Evolutionary conservation across 2,888 invertebrate genomes (phyloP), one percentile per base, ranked within the genome.

Genomic region (Seira musarum): DNA sequence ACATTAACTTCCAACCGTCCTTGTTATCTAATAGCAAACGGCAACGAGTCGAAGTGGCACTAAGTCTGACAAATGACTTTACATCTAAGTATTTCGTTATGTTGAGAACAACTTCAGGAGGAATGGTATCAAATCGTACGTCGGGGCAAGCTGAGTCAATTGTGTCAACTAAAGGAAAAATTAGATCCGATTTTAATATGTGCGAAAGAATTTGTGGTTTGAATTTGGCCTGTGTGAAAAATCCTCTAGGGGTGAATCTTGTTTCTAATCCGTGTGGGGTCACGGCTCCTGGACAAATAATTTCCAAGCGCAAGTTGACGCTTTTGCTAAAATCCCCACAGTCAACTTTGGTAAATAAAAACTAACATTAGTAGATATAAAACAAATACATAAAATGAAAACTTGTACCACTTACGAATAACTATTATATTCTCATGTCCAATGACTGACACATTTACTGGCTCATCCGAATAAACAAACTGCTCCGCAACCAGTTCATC

Each of bases 1-100:
- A 17, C 1, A 46, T n/a, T 1, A 15, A 13, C n/a, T 22, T 13
- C 72, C 72, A 72, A 1, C 24, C 10, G 1, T 35, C 24, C 1
- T 64, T 64, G 1, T n/a, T n/a, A 10, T 72, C 40, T 1, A 61
- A 64, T 1, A 46, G 2, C 10, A 10, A 6, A 6, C 6, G 2
- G 10, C 0, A 40, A 3, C 19, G 8, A 0, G 10, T 17, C 17
- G 10, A 35, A 1, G 63, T 64, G n/a, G 2, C 22, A 17, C 8
- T 0, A 35, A 72, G 46, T 1, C 17, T 40, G 5, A 64, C 72
- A 10, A 40, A 46, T 1, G 64, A 22, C 8, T n/a, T 30, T 8
- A 64, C 21, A 40, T 73, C 72, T 10, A 73, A 13, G 22, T 10
- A 30, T 25, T 64, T 53, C n/a, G 53, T 8, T 22, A 73, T 40